Percentiles rank a stretch among this genome's conserved stretches.
These are phyloP conservation scores for Phrynosoma blainvillii DNA, from an alignment of 2,113 vertebrate genomes.

Conservation along the genomic window DNA sequence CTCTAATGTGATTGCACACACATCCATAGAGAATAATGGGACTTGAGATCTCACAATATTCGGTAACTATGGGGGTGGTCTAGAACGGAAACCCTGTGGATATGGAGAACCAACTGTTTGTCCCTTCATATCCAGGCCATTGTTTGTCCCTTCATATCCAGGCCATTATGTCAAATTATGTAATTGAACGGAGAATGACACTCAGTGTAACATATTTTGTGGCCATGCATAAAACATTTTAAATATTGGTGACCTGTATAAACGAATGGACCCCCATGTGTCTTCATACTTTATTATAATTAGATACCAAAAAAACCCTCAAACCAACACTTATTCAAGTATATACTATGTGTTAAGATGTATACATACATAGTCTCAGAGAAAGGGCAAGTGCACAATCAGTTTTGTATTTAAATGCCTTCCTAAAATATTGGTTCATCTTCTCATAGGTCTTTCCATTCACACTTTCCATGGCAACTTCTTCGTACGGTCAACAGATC, in stretches of 20 bases:
- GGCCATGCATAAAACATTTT: neutral
- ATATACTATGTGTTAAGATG: neutral
- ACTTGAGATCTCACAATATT: too few species aligned
- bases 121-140: neutral
- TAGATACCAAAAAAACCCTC: neutral
- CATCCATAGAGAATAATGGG: too few species aligned
- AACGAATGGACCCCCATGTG: neutral
- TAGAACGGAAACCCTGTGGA: too few species aligned
- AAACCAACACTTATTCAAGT: neutral
- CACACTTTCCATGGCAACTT: constrained; percentile 99
- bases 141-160: neutral
- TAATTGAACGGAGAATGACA: neutral
- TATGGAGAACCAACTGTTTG: too few species aligned
- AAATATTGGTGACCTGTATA: neutral
- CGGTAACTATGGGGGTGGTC: too few species aligned
- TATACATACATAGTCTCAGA: neutral
- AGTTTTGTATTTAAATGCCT: neutral
- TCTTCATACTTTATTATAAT: neutral
- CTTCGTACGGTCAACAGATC: constrained; percentile 95
- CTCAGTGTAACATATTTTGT: neutral
- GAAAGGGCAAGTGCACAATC: neutral
- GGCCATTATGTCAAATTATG: neutral
- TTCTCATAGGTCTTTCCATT: constrained; percentile 90
- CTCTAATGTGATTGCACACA: too few species aligned
- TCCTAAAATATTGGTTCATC: neutral